Percentiles rank a stretch among this genome's conserved stretches.
These are phyloP conservation scores for Artibeus jamaicensis DNA, from an alignment of 2,797 vertebrate species.

Conservation along the genomic window DNA sequence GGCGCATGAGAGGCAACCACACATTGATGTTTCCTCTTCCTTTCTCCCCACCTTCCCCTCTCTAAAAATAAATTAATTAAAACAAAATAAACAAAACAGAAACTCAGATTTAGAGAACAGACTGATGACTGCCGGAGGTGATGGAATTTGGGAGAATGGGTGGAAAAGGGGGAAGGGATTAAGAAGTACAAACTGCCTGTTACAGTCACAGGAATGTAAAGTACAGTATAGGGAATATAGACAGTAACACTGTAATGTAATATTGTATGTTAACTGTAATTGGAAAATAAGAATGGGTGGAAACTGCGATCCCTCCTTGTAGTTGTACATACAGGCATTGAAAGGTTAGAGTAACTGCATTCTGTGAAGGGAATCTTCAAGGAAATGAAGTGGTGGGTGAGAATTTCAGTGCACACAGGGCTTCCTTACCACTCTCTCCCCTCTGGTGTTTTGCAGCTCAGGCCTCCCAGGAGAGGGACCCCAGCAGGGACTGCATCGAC, in stretches of 20 bases:
- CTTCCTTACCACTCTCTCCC: not conserved
- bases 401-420: not conserved
- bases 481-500: slow-evolving; percentile 87
- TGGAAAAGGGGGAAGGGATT: not conserved
- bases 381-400: not conserved
- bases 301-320: not conserved
- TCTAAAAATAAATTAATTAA: too few relatives aligned
- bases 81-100: not conserved
- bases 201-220: not conserved
- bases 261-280: not conserved
- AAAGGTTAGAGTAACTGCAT: not conserved
- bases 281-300: not conserved
- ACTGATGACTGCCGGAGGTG: not conserved
- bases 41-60: too few relatives aligned
- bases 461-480: slow-evolving; percentile 15
- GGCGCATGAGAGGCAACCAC: too few relatives aligned
- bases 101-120: not conserved
- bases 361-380: not conserved
- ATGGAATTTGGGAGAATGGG: too few relatives aligned
- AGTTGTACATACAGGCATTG: not conserved
- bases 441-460: slow-evolving; percentile 63
- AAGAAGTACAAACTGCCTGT: not conserved
- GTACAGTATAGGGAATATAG: not conserved
- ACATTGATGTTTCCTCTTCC: too few relatives aligned
- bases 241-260: not conserved